phyloP scores from a whole-genome alignment of 2,797 vertebrate genomes.

The Bradypus variegatus region DNA sequence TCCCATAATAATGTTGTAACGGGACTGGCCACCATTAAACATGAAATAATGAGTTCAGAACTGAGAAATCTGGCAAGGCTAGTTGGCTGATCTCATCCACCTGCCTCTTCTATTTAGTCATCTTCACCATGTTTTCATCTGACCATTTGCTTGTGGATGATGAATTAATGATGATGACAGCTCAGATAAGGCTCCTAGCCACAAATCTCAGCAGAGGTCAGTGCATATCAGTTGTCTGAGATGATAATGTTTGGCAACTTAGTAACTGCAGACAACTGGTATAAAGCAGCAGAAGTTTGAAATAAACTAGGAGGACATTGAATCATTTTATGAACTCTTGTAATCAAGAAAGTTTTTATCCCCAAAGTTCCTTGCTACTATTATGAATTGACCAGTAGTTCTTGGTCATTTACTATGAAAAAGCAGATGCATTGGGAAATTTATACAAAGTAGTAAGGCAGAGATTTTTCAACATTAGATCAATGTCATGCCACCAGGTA shows the following conservation, averaged over 20 bases:
- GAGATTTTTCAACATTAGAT: constrained; percentile 14
- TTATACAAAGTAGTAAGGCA: not conserved
- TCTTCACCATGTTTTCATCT: constrained; percentile 37
- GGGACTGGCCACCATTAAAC: not conserved
- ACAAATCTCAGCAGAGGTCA: constrained; percentile 30
- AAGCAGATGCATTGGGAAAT: not conserved
- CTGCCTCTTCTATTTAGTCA: constrained; percentile 51
- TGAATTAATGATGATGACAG: constrained; percentile 27
- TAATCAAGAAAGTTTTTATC: constrained; percentile 15
- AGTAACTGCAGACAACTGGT: not conserved
- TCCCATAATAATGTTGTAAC: not conserved
- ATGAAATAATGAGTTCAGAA: constrained; percentile 38
- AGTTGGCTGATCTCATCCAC: constrained; percentile 49
- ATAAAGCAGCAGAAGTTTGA: not conserved
- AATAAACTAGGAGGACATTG: not conserved
- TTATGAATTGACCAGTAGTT: not conserved
- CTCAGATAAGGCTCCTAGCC: constrained; percentile 46
- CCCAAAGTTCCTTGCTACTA: constrained; percentile 4
- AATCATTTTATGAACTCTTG: not conserved
- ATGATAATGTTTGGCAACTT: constrained; percentile 11
- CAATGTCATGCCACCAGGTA: not conserved
- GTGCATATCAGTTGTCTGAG: constrained; percentile 15
- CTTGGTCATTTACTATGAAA: constrained; percentile 35
- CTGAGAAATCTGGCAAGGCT: constrained; percentile 38
- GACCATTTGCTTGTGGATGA: constrained; percentile 24